Evolutionary conservation across 2,113 vertebrate genomes (phyloP).

Genomic region (Heloderma charlesbogerti): DNA sequence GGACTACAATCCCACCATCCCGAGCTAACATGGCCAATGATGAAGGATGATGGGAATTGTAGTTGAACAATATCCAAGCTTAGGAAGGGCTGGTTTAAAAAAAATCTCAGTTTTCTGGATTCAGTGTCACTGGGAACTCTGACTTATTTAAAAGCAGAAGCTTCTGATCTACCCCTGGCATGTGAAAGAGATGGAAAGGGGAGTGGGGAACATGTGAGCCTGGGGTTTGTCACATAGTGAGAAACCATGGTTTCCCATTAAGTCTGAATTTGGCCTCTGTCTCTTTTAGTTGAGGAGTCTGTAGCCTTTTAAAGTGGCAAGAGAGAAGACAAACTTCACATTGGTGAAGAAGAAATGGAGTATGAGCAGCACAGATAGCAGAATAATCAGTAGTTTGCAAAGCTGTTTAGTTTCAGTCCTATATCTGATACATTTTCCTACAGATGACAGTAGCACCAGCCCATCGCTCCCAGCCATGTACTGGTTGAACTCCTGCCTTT

Average conservation of each 20-base stretch:
- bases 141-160: neutral
- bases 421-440: rapidly evolving
- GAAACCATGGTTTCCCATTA: neutral
- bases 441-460: neutral
- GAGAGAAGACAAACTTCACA: neutral
- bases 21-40: neutral
- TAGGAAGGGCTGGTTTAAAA: neutral
- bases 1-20: neutral
- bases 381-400: neutral
- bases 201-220: neutral
- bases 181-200: neutral
- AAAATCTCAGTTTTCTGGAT: neutral
- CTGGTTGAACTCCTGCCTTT: rapidly evolving
- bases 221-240: neutral
- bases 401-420: neutral
- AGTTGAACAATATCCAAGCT: neutral
- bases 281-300: neutral
- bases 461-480: rapidly evolving
- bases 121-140: neutral
- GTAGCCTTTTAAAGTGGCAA: neutral
- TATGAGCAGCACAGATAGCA: neutral
- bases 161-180: neutral
- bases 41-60: neutral
- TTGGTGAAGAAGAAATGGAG: neutral
- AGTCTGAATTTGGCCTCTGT: neutral